Evolutionary conservation across 1,140 invertebrate species (phyloP), one percentile per base, ranked within the genome.

Genomic region (Augochlora pura): DNA sequence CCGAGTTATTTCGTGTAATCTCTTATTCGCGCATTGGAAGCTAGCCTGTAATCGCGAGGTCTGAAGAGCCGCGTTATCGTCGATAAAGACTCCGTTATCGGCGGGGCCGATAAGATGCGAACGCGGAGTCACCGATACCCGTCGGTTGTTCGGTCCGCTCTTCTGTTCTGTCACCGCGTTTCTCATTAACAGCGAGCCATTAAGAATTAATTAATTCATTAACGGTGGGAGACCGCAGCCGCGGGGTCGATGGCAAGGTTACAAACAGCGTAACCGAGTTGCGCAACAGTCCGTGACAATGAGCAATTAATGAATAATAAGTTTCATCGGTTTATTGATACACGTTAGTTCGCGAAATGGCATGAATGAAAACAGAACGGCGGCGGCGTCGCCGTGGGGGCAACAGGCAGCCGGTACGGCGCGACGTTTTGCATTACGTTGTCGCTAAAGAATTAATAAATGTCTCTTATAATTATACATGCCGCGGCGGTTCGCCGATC

Each of bases 71-170:
- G 71, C 70, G 69, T 88, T 88, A 88, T 88, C 86, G 46, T 60
- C 63, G 86, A 86, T 84, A 87, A 86, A 81, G 81, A 75, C 59
- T 70, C 42, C 64, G 78, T 88, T 88, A 88, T 88, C 86, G 62
- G 54, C 42, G 38, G 38, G 32, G 21, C 9, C 60, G 83, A 87
- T 83, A 86, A 87, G 81, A 84, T 49, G 27, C 62, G 70, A n/a
- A 66, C 52, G 21, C 67, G 25, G 39, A 42, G 18, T 9, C 57
- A 42, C 39, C 54, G 68, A 27, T 25, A 21, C 32, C 27, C 42
- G 32, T 9, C 42, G 12, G 21, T n/a, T 32, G 32, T 27, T 71
- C 39, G 38, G 27, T 1, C 66, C 83, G 63, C 66, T 74, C 49
- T 59, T n/a, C n/a, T 60, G 25, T 64, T 60, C 57, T 12, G 12